phyloP scores from a whole-genome alignment of 2,888 invertebrate species.

The Leuctra nigra region DNA sequence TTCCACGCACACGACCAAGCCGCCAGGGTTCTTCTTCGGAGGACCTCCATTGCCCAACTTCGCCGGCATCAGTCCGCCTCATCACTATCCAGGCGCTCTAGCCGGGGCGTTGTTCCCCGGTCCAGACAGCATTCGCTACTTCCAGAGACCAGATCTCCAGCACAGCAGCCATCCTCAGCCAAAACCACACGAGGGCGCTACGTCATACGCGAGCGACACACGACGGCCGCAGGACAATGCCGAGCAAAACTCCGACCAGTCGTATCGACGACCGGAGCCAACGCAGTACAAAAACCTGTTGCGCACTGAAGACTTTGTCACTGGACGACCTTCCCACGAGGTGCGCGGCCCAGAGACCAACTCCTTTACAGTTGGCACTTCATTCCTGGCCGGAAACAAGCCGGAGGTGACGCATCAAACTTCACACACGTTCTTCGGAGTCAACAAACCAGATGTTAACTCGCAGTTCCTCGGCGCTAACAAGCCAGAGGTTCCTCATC shows the following conservation, averaged over 20 bases:
- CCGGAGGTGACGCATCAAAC: too few relatives aligned
- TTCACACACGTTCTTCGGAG: constrained; percentile 7
- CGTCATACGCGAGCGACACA: neutral
- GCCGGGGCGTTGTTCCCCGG: constrained; percentile 4
- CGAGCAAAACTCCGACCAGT: neutral
- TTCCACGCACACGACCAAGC: constrained; percentile 7
- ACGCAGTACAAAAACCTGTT: neutral
- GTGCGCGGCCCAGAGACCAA: neutral
- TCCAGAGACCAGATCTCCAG: constrained; percentile 11
- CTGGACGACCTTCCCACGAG: constrained; percentile 1
- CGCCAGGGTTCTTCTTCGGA: constrained; percentile 6
- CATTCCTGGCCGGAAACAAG: constrained; percentile 14
- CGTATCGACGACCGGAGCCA: neutral
- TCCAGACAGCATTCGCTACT: constrained; percentile 5
- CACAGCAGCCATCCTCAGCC: neutral
- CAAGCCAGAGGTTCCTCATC: neutral
- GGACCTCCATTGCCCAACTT: constrained; percentile 2
- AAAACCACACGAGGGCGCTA: neutral
- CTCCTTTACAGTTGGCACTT: constrained; percentile 8
- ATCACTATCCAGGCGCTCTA: constrained; percentile 3
- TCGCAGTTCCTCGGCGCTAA: neutral
- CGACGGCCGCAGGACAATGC: neutral
- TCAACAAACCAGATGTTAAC: constrained; percentile 3
- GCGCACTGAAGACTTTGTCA: neutral
- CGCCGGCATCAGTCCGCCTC: constrained; percentile 2